Conservation (phyloP, 2,113 vertebrate genomes). For the Morone chrysops region DNA sequence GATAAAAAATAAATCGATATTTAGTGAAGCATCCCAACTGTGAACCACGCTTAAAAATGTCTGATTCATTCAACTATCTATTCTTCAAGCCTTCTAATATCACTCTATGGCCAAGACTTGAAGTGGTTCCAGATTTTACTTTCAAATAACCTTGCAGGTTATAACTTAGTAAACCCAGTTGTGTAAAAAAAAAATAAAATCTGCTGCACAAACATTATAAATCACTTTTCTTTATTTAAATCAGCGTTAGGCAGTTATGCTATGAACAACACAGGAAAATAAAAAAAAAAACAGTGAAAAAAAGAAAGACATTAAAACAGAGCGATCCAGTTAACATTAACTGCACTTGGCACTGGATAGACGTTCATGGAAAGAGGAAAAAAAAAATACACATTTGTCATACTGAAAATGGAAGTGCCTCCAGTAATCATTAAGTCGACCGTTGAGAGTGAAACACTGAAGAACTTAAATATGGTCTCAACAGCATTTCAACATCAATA, state of each 20-base stretch:
- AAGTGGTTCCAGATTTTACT: too few species aligned
- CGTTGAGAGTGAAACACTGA: constrained; percentile 49
- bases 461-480: constrained; percentile 77
- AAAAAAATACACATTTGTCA: constrained; percentile 81
- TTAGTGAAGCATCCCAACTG: background rate
- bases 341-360: constrained; percentile 89
- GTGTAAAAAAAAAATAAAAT: constrained; percentile 25
- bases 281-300: constrained; percentile 75
- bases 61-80: background rate
- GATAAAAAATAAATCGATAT: background rate
- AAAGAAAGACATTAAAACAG: constrained; percentile 74
- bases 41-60: background rate
- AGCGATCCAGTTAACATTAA: constrained; percentile 85
- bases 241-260: constrained; percentile 88
- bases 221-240: constrained; percentile 89
- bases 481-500: constrained; percentile 63
- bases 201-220: constrained; percentile 82
- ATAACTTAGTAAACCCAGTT: constrained; percentile 17
- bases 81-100: background rate
- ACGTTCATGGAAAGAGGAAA: constrained; percentile 78
- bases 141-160: background rate
- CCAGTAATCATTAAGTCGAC: constrained; percentile 64
- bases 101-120: too few species aligned
- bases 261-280: constrained; percentile 80
- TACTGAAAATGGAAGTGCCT: constrained; percentile 75